Evolutionary conservation across 2,888 invertebrate genomes (phyloP).

Genomic region (Pyrochroa serraticornis): DNA sequence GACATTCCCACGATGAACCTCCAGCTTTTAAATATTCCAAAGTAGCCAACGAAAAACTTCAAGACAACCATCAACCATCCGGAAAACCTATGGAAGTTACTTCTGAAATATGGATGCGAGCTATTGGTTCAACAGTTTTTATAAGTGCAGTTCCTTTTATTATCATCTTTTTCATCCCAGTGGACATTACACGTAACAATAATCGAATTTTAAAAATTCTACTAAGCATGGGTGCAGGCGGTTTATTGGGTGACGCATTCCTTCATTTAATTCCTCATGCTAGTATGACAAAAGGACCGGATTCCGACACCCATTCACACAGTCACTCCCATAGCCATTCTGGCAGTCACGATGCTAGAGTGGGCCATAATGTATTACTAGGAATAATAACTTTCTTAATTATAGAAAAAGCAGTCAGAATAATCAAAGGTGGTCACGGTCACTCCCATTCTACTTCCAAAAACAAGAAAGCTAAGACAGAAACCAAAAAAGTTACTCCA

Average conservation of each 20-base stretch:
- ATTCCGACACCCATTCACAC: constrained; percentile 57
- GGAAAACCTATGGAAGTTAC: constrained; percentile 37
- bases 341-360: constrained; percentile 80
- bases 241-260: constrained; percentile 97
- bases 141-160: constrained; percentile 96
- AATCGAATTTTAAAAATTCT: constrained; percentile 88
- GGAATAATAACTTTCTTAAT: constrained; percentile 92
- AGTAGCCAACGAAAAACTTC: constrained; percentile 61
- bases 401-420: constrained; percentile 90
- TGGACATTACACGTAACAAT: constrained; percentile 84
- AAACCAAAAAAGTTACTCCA: constrained; percentile 55
- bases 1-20: constrained; percentile 65
- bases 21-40: constrained; percentile 85
- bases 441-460: constrained; percentile 68
- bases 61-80: constrained; percentile 40
- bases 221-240: constrained; percentile 92
- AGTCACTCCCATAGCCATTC: constrained; percentile 60
- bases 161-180: constrained; percentile 89
- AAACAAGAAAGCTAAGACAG: constrained; percentile 60
- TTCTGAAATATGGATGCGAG: constrained; percentile 73
- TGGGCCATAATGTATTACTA: constrained; percentile 92
- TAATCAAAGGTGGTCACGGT: constrained; percentile 80
- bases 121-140: constrained; percentile 87
- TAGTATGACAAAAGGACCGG: constrained; percentile 61
- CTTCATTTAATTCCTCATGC: constrained; percentile 98